Evolutionary conservation across 2,888 invertebrate species (phyloP).

Genomic region (Aradus depressus): DNA sequence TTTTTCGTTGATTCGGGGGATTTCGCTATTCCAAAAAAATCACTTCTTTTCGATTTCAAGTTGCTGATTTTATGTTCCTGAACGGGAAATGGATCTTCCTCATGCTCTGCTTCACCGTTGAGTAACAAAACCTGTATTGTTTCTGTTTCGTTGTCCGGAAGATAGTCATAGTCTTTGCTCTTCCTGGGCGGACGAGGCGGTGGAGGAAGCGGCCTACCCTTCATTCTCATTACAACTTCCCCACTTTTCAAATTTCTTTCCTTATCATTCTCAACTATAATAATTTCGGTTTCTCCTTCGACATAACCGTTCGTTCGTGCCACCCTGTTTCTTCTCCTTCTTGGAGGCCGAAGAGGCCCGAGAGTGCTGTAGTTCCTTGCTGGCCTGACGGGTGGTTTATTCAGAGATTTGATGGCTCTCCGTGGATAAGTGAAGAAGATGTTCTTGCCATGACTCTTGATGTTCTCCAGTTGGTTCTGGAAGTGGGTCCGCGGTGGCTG

Average conservation of each 20-base stretch:
- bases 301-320: constrained; percentile 31
- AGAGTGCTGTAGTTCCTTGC: constrained; percentile 49
- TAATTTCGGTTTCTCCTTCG: constrained; percentile 36
- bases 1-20: too few species aligned
- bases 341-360: constrained; percentile 48
- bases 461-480: constrained; percentile 26
- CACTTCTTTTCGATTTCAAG: constrained; percentile 6
- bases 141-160: constrained; percentile 10
- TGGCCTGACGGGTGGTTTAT: constrained; percentile 49
- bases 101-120: neutral
- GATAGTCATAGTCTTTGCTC: constrained; percentile 15
- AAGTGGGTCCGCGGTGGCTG: constrained; percentile 46
- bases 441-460: constrained; percentile 30
- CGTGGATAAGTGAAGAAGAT: constrained; percentile 32
- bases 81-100: neutral
- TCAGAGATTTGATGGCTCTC: constrained; percentile 34
- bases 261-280: constrained; percentile 39
- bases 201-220: constrained; percentile 71
- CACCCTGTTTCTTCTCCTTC: constrained; percentile 44
- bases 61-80: constrained; percentile 3
- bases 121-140: neutral
- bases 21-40: constrained; percentile 8
- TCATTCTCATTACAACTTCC: constrained; percentile 68
- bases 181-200: constrained; percentile 64
- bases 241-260: constrained; percentile 57